Percentiles rank a stretch among this genome's conserved stretches.
These are phyloP conservation scores for Papilio dardanus DNA, from an alignment of 1,140 invertebrate genomes.

Conservation along the genomic window DNA sequence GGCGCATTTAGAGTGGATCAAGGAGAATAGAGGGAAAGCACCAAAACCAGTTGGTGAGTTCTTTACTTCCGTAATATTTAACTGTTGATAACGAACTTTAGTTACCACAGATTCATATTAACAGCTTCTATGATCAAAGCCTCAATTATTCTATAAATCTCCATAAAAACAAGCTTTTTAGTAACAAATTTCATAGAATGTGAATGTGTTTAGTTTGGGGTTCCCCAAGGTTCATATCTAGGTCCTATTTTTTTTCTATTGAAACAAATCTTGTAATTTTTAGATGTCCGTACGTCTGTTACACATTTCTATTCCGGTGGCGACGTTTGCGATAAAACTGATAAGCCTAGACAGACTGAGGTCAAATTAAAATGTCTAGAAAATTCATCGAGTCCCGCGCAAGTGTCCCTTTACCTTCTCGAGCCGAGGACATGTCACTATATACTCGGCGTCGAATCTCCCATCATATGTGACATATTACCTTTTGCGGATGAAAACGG, in stretches of 20 bases:
- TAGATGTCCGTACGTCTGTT: slow-evolving; percentile 85
- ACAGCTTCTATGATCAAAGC: neutral
- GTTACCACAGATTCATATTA: slow-evolving; percentile 7
- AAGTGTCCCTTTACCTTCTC: slow-evolving; percentile 93
- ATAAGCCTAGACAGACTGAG: slow-evolving; percentile 91
- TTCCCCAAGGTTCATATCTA: neutral
- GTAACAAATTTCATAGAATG: neutral
- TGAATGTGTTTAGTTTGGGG: neutral
- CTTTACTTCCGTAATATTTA: neutral
- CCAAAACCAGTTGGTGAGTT: slow-evolving; percentile 84
- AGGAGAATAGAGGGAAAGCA: slow-evolving; percentile 90
- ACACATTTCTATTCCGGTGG: slow-evolving; percentile 95
- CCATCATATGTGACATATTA: slow-evolving; percentile 93
- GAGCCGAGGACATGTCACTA: slow-evolving; percentile 97
- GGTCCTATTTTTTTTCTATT: neutral
- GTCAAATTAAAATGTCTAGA: slow-evolving; percentile 92
- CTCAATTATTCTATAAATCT: too few relatives aligned
- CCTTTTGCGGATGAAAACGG: slow-evolving; percentile 89
- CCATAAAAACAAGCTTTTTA: neutral
- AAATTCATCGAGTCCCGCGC: slow-evolving; percentile 85
- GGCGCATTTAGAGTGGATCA: slow-evolving; percentile 93
- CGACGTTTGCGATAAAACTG: slow-evolving; percentile 93
- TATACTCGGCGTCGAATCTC: slow-evolving; percentile 94
- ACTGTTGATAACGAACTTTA: too few relatives aligned
- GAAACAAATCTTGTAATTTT: slow-evolving; percentile 33